Evolutionary conservation across 2,888 invertebrate species (phyloP).

Genomic region (Tiliacea aurago): DNA sequence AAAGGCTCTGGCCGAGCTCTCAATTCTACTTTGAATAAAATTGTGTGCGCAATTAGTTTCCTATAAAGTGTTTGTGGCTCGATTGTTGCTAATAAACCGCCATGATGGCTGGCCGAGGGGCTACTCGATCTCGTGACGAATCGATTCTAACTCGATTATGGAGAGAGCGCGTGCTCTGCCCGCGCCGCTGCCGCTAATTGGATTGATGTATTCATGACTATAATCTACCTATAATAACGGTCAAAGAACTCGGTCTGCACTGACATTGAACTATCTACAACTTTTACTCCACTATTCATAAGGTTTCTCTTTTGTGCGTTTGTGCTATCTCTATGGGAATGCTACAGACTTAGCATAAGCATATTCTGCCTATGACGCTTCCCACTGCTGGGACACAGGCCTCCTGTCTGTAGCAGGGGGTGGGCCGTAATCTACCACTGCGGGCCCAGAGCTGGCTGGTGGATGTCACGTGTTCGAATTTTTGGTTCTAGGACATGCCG

Average conservation of each 20-base stretch:
- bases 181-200: conserved; percentile 64
- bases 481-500: no score
- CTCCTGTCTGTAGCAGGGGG: no score
- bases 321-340: conserved; percentile 15
- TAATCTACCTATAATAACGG: conserved; percentile 57
- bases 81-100: conserved; percentile 44
- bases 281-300: conserved; percentile 51
- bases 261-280: conserved; percentile 65
- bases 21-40: conserved; percentile 32
- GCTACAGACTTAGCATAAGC: background rate
- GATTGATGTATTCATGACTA: conserved; percentile 62
- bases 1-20: conserved; percentile 23
- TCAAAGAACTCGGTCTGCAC: conserved; percentile 67
- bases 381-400: no score
- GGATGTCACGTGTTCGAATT: no score
- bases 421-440: no score
- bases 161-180: conserved; percentile 60
- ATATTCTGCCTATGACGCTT: no score
- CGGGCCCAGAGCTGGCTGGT: no score
- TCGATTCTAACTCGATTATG: conserved; percentile 82
- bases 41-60: conserved; percentile 25
- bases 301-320: conserved; percentile 46
- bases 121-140: conserved; percentile 74
- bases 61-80: conserved; percentile 35
- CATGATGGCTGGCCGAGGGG: conserved; percentile 37